phyloP scores from a whole-genome alignment of 1,140 invertebrate species.

The Rhopalosiphum maidis region DNA sequence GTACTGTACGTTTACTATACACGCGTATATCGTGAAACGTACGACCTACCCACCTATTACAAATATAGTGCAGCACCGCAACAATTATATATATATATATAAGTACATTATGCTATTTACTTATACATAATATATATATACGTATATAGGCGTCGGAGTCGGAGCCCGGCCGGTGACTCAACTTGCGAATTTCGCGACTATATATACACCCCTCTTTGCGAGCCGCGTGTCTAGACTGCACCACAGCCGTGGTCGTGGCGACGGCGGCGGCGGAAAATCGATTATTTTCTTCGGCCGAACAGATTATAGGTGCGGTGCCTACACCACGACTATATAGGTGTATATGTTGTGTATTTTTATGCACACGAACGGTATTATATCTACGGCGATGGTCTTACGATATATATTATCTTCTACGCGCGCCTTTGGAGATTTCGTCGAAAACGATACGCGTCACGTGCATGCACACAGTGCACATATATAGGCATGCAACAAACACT shows the following conservation, averaged over 20 bases:
- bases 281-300: not conserved
- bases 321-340: too few relatives aligned
- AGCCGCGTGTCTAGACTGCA: conserved; percentile 7
- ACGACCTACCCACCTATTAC: not conserved
- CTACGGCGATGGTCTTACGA: not conserved
- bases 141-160: not conserved
- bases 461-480: not conserved
- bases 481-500: not conserved
- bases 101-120: not conserved
- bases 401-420: not conserved
- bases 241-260: not conserved
- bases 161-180: not conserved
- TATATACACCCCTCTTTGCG: not conserved
- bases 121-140: not conserved
- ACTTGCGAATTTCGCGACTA: not conserved
- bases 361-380: not conserved
- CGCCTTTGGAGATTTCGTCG: not conserved
- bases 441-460: not conserved
- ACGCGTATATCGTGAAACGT: not conserved
- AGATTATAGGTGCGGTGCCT: too few relatives aligned
- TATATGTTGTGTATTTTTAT: too few relatives aligned
- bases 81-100: not conserved
- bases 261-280: not conserved
- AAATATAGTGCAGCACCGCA: not conserved
- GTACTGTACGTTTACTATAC: not conserved